A percentile compares a stretch with the other conserved stretches of the same genome.
phyloP scores from a whole-genome alignment of 2,113 vertebrate species.

The Dendrocopos noguchii region DNA sequence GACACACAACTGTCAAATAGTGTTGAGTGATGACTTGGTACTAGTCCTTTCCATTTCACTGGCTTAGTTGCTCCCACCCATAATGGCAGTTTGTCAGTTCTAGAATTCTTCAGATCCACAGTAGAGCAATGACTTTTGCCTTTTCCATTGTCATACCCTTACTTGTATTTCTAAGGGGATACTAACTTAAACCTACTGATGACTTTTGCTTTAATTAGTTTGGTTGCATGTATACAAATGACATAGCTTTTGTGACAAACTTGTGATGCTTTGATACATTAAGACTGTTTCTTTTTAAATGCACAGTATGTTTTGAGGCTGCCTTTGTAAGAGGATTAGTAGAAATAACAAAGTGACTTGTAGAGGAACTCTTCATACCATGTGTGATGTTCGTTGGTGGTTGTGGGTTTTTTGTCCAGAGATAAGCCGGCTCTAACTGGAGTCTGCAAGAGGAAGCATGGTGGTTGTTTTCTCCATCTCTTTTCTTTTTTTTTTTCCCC shows the following conservation, averaged over 20 bases:
- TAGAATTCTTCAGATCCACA: background rate
- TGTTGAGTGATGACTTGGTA: accelerated
- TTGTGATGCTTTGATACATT: background rate
- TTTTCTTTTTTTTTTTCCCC: background rate
- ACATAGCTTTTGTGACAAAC: background rate
- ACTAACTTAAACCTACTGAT: background rate
- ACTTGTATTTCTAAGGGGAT: background rate
- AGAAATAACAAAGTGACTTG: background rate
- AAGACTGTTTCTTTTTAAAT: background rate
- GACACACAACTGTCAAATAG: background rate
- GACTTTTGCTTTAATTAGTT: background rate
- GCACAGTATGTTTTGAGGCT: background rate
- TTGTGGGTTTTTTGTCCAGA: background rate
- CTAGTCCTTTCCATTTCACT: background rate
- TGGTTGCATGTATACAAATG: background rate
- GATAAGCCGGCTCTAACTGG: background rate
- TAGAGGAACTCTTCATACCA: background rate
- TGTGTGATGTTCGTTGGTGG: background rate
- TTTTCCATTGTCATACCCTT: background rate
- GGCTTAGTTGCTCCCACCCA: background rate
- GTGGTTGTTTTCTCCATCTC: background rate
- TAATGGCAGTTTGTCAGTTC: background rate
- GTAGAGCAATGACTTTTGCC: background rate
- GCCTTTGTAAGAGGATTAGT: background rate
- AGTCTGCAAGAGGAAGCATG: background rate